Base-by-base conservation (phyloP, 2,888 invertebrate genomes). In the Petrolisthes cinctipes region DNA sequence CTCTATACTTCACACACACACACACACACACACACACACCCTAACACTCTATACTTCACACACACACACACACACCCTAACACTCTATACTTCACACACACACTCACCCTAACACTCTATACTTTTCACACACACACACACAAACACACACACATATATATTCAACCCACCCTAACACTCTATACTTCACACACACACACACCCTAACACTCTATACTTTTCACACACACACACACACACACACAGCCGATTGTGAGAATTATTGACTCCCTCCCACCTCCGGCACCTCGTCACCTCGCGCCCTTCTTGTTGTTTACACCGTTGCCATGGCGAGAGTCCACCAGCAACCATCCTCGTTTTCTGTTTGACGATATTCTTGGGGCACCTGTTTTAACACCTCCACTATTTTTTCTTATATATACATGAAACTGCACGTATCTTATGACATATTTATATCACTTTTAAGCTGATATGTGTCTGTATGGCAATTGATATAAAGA, bases 251-350 rank as follows among this genome's bases (percentile, higher is more conserved):
- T 71, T 71, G 71, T n/a, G 71, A 71, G 71, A 71, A 71, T 37
- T 82, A 82, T 82, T 82, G 82, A 82, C 82, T 51, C 11, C 5
- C 17, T n/a, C 73, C 23, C 6, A 37, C 76, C 54, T 14, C 76
- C 53, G 53, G 4, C 76, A 51, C 76, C 37, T 71, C 71, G 2
- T 71, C 71, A 11, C 75, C 56, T 17, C 75, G 4, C 56, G 20
- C 56, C 57, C n/a, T 17, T 71, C 57, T 57, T 86, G 82, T 75
- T 86, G 80, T 86, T 86, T 86, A 86, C 76, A 68, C 75, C 73
- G 86, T 86, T 82, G 86, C 86, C 80, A 86, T 86, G 82, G 86
- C 54, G 86, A 81, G 61, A 23, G 37, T 71, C 71, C 54, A 23
- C 71, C 86, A 75, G 68, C 68, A 79, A 79, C 85, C 68, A 9